Percentiles rank a stretch among this genome's conserved stretches.
Evolutionary conservation across 53 echinoderm and acorn worm species (phyloP).

Genomic region (Echinarachnius parma): DNA sequence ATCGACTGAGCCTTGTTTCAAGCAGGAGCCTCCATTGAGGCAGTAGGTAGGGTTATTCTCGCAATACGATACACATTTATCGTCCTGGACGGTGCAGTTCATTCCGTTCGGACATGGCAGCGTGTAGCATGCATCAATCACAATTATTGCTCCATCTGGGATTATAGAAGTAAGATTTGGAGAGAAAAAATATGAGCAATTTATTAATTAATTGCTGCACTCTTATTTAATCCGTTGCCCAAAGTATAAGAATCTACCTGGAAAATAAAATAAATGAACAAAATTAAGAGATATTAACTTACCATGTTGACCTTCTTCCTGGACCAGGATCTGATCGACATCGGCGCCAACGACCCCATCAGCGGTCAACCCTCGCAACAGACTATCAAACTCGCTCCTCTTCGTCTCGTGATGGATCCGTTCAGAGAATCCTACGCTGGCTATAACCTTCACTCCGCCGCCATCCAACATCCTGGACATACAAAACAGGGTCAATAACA

Average conservation of each 20-base stretch:
- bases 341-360: slow-evolving; percentile 5
- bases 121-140: slow-evolving; percentile 6
- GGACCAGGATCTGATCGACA: neutral
- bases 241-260: too few relatives aligned
- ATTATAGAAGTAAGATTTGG: too few relatives aligned
- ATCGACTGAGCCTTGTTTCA: neutral
- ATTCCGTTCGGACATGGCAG: slow-evolving; percentile 28
- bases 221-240: neutral
- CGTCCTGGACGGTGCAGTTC: slow-evolving; percentile 12
- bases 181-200: neutral
- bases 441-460: slow-evolving; percentile 5
- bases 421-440: slow-evolving; percentile 23
- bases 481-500: neutral
- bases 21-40: slow-evolving; percentile 10
- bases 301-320: slow-evolving; percentile 11
- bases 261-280: too few relatives aligned
- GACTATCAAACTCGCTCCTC: neutral
- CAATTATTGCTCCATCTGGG: neutral
- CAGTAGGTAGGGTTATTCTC: slow-evolving; percentile 25
- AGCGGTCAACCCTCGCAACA: neutral
- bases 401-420: neutral
- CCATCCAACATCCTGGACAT: neutral
- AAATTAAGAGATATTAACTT: too few relatives aligned
- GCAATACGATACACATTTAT: slow-evolving; percentile 7
- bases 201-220: neutral